These are phyloP conservation scores for Asarcornis scutulata DNA, from an alignment of 2,113 vertebrate species.

Conservation along the genomic window DNA sequence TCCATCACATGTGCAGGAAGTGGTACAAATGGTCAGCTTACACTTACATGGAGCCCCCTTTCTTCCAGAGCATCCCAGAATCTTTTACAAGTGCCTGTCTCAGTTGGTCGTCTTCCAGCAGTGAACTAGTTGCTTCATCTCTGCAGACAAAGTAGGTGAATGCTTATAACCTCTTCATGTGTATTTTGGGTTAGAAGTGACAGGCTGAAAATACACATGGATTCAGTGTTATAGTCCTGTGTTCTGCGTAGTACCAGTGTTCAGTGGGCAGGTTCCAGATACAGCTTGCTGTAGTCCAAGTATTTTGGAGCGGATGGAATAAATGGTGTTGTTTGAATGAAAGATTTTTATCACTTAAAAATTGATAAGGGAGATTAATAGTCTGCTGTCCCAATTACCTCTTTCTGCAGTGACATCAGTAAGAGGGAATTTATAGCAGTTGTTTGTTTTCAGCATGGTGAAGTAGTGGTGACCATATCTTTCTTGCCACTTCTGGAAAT, in stretches of 20 bases:
- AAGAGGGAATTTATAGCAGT: neutral
- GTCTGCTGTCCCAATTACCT: neutral
- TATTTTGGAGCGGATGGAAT: neutral
- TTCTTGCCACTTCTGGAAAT: neutral
- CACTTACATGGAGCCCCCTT: neutral
- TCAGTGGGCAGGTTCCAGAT: neutral
- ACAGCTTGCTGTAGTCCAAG: neutral
- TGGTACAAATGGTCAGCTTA: accelerated
- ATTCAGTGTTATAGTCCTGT: accelerated
- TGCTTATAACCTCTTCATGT: neutral
- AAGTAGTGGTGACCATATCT: neutral
- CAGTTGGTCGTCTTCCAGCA: neutral
- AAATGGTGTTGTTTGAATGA: neutral
- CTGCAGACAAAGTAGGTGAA: neutral
- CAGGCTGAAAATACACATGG: neutral
- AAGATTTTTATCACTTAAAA: neutral
- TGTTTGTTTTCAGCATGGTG: neutral
- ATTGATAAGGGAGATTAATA: neutral
- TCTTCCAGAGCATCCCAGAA: neutral
- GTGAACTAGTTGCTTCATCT: neutral
- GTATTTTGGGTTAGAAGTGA: neutral
- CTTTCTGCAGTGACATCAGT: neutral
- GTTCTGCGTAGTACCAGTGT: accelerated
- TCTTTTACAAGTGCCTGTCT: neutral
- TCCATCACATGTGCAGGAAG: accelerated